Base-by-base conservation (phyloP, 2,113 vertebrate genomes). In the Actenoides hombroni region DNA sequence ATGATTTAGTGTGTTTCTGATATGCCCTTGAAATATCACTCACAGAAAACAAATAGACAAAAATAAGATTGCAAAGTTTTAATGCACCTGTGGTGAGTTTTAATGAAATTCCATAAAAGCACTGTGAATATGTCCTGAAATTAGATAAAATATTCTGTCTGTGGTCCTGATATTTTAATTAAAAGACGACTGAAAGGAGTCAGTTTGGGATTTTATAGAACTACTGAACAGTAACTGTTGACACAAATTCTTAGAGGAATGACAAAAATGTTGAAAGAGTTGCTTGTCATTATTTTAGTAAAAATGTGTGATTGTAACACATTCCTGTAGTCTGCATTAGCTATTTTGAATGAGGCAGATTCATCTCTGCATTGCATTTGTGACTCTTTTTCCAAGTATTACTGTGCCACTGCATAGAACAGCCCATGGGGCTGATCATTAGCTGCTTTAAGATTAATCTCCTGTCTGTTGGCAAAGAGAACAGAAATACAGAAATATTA, bases 81-180 rank as follows among this genome's bases (percentile, higher is more conserved):
- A 95, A 83, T 91, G n/a, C 40, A 87, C 90, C 96, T 95, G 91
- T 95, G 90, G 93, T 85, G 96, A 92, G 57, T 84, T 91, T 95
- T 96, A 96, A 97, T 93, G 81, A 80, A 90, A 91, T 94, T 88
- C 90, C 29, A 51, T 87, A 88, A 91, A 96, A 93, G 65, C 44
- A 49, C 19, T 35, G 73, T 19, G 84, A 86, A 82, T 44, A 7
- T 42, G 61, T 57, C 75, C 70, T 78, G n/a, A 88, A 95, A 96
- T 65, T 61, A 80, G 69, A 57, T 95, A 67, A 88, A 91, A 79
- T 67, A 94, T 83, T 90, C 76, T 31, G 60, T 44, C 46, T 73
- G 21, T 85, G 87, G 96, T 95, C 81, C 92, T 94, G 89, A 60
- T 74, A 65, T 59, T 95, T 97, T 94, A 97, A 97, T 97, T 93